These are phyloP conservation scores for Ligdia adustata DNA, from an alignment of 2,888 invertebrate genomes.

Conservation along the genomic window DNA sequence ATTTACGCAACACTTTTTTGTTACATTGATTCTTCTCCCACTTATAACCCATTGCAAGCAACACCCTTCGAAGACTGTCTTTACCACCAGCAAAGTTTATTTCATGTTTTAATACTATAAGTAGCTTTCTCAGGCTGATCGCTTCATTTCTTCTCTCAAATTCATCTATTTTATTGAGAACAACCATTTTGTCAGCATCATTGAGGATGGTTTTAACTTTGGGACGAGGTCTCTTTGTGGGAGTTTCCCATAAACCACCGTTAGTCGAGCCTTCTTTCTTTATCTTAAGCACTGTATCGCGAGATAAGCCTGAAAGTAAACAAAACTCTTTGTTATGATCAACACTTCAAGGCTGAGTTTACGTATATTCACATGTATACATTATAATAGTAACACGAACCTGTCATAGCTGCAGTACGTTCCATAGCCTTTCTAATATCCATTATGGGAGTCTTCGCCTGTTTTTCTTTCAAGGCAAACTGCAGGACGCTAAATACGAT, in stretches of 20 bases:
- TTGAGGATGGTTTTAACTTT: slow-evolving; percentile 24
- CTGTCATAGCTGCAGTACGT: slow-evolving; percentile 27
- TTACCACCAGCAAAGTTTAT: slow-evolving; percentile 25
- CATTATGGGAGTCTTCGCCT: slow-evolving; percentile 23
- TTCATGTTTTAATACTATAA: slow-evolving; percentile 23
- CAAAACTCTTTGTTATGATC: background rate
- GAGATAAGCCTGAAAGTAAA: slow-evolving; percentile 18
- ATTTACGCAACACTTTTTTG: slow-evolving; percentile 20
- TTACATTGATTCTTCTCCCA: slow-evolving; percentile 25
- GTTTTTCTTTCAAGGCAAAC: slow-evolving; percentile 22
- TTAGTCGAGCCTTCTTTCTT: slow-evolving; percentile 24
- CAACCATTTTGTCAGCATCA: slow-evolving; percentile 24
- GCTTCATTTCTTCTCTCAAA: slow-evolving; percentile 24
- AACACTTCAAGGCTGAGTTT: background rate
- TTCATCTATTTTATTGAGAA: slow-evolving; percentile 23
- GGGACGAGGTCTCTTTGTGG: slow-evolving; percentile 22
- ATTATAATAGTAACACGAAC: slow-evolving; percentile 1
- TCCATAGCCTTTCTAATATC: slow-evolving; percentile 25
- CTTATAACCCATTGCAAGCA: slow-evolving; percentile 22
- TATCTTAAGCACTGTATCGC: slow-evolving; percentile 26
- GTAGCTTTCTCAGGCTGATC: slow-evolving; percentile 22
- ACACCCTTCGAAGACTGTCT: slow-evolving; percentile 19
- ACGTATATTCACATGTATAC: too few species aligned
- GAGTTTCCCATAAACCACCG: slow-evolving; percentile 25
- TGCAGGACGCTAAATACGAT: slow-evolving; percentile 23